Percentiles rank a stretch among this genome's conserved stretches.
These are phyloP conservation scores for Cynodonichthys magdalenae DNA, from an alignment of 2,797 vertebrate species.

Conservation along the genomic window DNA sequence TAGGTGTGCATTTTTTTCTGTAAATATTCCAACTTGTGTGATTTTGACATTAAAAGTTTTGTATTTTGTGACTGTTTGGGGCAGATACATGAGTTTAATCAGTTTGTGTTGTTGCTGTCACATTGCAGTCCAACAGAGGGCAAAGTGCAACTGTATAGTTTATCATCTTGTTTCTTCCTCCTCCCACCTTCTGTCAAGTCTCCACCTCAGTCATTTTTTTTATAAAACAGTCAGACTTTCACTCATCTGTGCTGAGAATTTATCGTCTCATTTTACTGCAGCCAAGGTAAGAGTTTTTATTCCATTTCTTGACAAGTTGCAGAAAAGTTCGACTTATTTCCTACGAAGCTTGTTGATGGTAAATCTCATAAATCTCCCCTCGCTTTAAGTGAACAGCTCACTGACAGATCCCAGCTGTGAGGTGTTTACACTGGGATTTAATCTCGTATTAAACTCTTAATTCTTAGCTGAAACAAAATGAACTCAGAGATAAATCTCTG, in stretches of 20 bases:
- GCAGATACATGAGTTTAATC: slow-evolving; percentile 14
- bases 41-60: neutral
- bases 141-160: slow-evolving; percentile 70
- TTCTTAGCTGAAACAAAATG: neutral
- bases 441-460: slow-evolving; percentile 34
- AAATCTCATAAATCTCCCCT: slow-evolving; percentile 32
- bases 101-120: slow-evolving; percentile 43
- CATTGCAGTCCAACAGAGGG: slow-evolving; percentile 61
- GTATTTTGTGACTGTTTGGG: neutral
- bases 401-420: slow-evolving; percentile 51
- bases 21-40: neutral
- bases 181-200: slow-evolving; percentile 52
- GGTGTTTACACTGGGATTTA: slow-evolving; percentile 38
- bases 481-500: slow-evolving; percentile 2
- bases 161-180: slow-evolving; percentile 51
- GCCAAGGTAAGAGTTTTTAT: slow-evolving; percentile 55
- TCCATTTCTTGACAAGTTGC: slow-evolving; percentile 11
- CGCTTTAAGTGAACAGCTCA: slow-evolving; percentile 22
- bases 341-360: slow-evolving; percentile 18
- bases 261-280: slow-evolving; percentile 23
- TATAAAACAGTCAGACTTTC: slow-evolving; percentile 48
- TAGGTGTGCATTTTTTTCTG: too few species aligned
- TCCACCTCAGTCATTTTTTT: slow-evolving; percentile 58
- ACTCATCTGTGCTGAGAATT: slow-evolving; percentile 49
- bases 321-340: slow-evolving; percentile 20